Conservation (phyloP, 2,797 vertebrate genomes). For the Adelosebastes latens region DNA sequence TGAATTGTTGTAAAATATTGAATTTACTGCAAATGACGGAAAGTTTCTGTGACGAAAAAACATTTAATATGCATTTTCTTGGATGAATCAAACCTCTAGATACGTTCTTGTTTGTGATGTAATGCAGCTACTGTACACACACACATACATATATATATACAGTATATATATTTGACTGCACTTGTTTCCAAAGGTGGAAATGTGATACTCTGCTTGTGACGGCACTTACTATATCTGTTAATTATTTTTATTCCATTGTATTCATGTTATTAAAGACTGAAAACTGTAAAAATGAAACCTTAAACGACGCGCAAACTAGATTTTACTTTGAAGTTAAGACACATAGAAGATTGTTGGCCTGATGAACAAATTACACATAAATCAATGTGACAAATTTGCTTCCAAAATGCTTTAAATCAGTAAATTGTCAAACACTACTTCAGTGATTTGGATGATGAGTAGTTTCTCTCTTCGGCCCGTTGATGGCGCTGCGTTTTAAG, state of each 20-base stretch:
- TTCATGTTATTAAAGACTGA: background rate
- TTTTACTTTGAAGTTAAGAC: background rate
- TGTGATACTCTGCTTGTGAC: slow-evolving; percentile 6
- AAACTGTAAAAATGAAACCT: slow-evolving; percentile 32
- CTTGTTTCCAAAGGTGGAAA: slow-evolving; percentile 34
- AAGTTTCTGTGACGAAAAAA: background rate
- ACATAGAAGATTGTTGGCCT: no score
- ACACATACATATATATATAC: background rate
- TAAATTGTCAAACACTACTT: background rate
- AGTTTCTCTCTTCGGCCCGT: no score
- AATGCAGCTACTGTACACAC: background rate
- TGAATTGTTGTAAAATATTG: slow-evolving; percentile 1
- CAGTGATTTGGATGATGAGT: no score
- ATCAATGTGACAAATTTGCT: background rate
- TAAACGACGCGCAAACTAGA: background rate
- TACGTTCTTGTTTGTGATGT: slow-evolving; percentile 11
- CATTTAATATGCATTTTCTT: background rate
- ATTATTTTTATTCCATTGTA: slow-evolving; percentile 4
- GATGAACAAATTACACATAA: background rate
- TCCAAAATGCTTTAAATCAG: background rate
- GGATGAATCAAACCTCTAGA: background rate
- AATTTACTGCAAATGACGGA: background rate
- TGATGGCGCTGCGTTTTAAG: background rate
- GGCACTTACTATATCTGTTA: slow-evolving; percentile 17
- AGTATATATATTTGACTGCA: slow-evolving; percentile 15